phyloP scores from a whole-genome alignment of 2,888 invertebrate genomes.

The Pterobdella sp. region DNA sequence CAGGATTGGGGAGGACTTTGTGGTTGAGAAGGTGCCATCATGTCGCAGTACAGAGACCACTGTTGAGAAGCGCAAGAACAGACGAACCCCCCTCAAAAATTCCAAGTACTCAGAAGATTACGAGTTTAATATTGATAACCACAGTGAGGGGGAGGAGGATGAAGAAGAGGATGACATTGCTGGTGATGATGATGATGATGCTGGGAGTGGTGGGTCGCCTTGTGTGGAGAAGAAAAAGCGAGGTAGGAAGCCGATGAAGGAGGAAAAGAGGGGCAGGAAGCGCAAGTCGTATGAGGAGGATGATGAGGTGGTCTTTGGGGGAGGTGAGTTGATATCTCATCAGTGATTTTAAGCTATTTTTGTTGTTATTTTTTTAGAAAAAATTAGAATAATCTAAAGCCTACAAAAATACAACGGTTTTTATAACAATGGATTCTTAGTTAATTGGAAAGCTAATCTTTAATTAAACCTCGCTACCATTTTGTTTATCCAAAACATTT shows the following conservation, averaged over 20 bases:
- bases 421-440: no score
- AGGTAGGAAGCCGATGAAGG: conserved; percentile 56
- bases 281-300: not conserved
- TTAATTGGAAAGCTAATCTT: no score
- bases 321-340: no score
- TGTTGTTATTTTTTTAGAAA: no score
- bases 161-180: conserved; percentile 24
- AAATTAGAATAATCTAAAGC: no score
- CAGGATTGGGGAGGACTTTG: conserved; percentile 15
- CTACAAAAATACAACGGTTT: no score
- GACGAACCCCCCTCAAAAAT: conserved; percentile 10
- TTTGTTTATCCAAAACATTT: no score
- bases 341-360: no score
- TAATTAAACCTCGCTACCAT: no score
- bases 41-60: not conserved
- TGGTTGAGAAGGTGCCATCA: not conserved
- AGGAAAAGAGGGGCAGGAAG: conserved; percentile 59
- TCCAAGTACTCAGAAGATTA: conserved; percentile 25
- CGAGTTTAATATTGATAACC: conserved; percentile 19
- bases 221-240: conserved; percentile 39
- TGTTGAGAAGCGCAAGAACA: not conserved
- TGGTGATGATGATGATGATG: conserved; percentile 23
- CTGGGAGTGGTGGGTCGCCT: conserved; percentile 39
- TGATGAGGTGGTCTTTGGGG: not conserved
- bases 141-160: conserved; percentile 15